Evolutionary conservation across 2,113 vertebrate species (phyloP).

Genomic region (Echinops telfairi): DNA sequence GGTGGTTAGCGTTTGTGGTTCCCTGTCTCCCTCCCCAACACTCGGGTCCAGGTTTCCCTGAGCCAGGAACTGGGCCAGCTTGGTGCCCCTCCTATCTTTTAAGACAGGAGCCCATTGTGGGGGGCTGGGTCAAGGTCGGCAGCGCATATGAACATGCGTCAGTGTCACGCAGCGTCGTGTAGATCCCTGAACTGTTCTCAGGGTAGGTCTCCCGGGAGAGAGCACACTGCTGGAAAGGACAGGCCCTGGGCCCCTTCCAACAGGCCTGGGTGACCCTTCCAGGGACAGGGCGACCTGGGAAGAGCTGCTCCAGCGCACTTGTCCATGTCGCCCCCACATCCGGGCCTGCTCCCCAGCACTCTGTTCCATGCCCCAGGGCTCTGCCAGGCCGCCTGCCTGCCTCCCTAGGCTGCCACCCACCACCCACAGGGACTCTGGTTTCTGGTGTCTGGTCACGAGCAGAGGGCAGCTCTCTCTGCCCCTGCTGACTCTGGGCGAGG

Average conservation of each 20-base stretch:
- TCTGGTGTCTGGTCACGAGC: neutral
- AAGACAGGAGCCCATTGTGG: neutral
- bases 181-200: neutral
- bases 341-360: neutral
- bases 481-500: neutral
- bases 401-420: neutral
- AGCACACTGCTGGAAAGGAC: neutral
- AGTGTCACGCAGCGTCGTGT: no score
- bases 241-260: neutral
- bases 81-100: neutral
- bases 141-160: fast-evolving
- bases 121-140: neutral
- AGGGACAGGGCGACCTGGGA: neutral
- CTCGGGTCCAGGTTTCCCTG: neutral
- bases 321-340: no score
- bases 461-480: neutral
- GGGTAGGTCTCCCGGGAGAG: neutral
- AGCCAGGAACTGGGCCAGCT: neutral
- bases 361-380: fast-evolving
- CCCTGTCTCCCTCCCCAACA: neutral
- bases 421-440: neutral
- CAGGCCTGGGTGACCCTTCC: neutral
- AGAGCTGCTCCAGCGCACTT: neutral
- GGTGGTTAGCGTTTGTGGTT: no score
- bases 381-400: neutral